Evolutionary conservation across 2,888 invertebrate genomes (phyloP).

Genomic region (Drosophila rellima): DNA sequence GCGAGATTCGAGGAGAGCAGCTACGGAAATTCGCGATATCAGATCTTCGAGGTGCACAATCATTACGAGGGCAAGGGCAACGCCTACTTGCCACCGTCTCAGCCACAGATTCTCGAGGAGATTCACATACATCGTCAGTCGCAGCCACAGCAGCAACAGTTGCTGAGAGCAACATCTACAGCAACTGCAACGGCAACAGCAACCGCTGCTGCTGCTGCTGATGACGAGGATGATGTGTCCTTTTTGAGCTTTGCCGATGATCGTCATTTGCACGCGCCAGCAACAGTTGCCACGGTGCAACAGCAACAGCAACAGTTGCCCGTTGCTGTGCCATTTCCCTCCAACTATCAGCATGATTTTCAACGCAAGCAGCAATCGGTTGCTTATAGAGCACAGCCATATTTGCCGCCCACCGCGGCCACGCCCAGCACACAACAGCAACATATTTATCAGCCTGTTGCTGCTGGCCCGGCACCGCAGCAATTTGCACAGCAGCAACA

Average conservation of each 20-base stretch:
- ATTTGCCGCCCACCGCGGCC: conserved; percentile 58
- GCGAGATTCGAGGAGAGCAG: conserved; percentile 68
- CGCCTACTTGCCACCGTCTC: conserved; percentile 55
- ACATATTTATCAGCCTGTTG: conserved; percentile 41
- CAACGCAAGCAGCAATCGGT: conserved; percentile 42
- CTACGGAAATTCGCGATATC: conserved; percentile 72
- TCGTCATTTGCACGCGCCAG: conserved; percentile 18
- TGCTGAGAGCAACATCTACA: conserved; percentile 6
- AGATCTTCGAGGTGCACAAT: conserved; percentile 81
- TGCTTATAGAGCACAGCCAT: conserved; percentile 41
- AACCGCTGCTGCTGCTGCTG: conserved; percentile 23
- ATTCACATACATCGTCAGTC: conserved; percentile 62
- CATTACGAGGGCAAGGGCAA: conserved; percentile 53
- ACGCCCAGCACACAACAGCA: conserved; percentile 35
- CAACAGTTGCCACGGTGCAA: conserved; percentile 29
- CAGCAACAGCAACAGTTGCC: conserved; percentile 25
- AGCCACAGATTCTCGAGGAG: conserved; percentile 47
- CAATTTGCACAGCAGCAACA: conserved; percentile 22
- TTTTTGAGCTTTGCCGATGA: conserved; percentile 63
- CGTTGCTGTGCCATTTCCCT: conserved; percentile 68
- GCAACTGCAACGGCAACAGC: conserved; percentile 24
- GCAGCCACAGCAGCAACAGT: conserved; percentile 29
- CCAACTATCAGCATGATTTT: conserved; percentile 72
- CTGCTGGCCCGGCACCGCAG: conserved; percentile 33
- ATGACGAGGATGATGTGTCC: conserved; percentile 70